phyloP scores from a whole-genome alignment of 1,140 invertebrate genomes.

The Chymomyza costata region DNA sequence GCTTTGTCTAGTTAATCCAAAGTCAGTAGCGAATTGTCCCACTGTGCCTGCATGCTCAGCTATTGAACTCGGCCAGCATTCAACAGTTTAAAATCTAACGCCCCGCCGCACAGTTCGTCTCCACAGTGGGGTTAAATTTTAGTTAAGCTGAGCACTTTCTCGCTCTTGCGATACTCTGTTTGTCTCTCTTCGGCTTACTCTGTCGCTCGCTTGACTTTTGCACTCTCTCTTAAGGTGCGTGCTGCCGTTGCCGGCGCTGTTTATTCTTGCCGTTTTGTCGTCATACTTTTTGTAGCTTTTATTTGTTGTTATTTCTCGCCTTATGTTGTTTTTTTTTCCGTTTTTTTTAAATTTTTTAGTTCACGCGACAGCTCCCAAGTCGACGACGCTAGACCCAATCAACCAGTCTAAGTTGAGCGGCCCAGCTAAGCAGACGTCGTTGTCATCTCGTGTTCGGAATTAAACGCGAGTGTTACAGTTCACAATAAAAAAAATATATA shows the following conservation, averaged over 20 bases:
- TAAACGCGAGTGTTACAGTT: conserved; percentile 26
- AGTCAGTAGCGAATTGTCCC: too few relatives aligned
- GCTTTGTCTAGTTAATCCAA: too few relatives aligned
- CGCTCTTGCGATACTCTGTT: conserved; percentile 11
- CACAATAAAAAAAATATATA: neutral
- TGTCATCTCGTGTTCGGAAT: conserved; percentile 11
- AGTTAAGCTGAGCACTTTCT: too few relatives aligned
- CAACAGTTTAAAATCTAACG: too few relatives aligned
- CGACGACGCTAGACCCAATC: conserved; percentile 40
- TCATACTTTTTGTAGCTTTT: too few relatives aligned
- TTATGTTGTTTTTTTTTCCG: conserved; percentile 4
- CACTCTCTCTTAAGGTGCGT: conserved; percentile 5
- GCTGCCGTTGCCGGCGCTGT: conserved; percentile 7
- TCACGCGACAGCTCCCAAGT: conserved; percentile 41
- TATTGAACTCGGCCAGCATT: too few relatives aligned
- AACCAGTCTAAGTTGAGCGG: conserved; percentile 57
- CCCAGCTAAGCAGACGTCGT: conserved; percentile 51
- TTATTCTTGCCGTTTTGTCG: conserved; percentile 12
- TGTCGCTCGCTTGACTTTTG: conserved; percentile 25
- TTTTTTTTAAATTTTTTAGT: conserved; percentile 19
- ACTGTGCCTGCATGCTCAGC: too few relatives aligned
- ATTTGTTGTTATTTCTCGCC: conserved; percentile 20
- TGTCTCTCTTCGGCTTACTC: conserved; percentile 6
- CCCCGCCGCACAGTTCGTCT: too few relatives aligned
- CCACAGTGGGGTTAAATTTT: too few relatives aligned